Conservation (phyloP, 2,797 vertebrate species). For the Gobionotothen gibberifrons region DNA sequence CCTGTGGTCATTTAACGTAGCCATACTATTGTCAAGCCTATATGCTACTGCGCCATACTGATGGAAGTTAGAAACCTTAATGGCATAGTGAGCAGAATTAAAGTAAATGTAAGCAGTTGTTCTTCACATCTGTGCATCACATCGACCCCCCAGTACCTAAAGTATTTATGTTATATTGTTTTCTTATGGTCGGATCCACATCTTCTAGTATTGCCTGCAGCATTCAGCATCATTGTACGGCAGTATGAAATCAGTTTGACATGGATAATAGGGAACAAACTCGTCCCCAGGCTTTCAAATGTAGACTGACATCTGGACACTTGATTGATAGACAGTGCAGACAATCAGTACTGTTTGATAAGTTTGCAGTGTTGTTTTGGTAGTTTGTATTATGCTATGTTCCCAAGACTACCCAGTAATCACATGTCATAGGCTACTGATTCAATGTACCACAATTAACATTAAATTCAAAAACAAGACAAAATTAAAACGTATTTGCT, state of each 20-base stretch:
- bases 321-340: constrained; percentile 39
- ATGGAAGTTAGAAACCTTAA: constrained; percentile 22
- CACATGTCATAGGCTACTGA: background rate
- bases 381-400: constrained; percentile 11
- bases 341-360: constrained; percentile 16
- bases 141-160: background rate
- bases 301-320: constrained; percentile 38
- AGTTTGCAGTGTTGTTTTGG: constrained; percentile 23
- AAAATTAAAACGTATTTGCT: background rate
- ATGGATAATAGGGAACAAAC: constrained; percentile 26
- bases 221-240: constrained; percentile 25
- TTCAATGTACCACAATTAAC: background rate
- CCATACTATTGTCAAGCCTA: constrained; percentile 3
- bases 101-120: constrained; percentile 7
- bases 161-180: background rate
- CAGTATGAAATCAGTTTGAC: constrained; percentile 38
- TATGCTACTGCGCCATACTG: constrained; percentile 15
- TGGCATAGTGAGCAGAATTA: constrained; percentile 15
- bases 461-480: background rate
- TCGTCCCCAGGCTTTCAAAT: constrained; percentile 30
- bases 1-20: constrained; percentile 42
- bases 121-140: background rate
- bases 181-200: constrained; percentile 5
- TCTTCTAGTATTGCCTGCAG: constrained; percentile 19
- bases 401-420: background rate